Evolutionary conservation across 2,113 vertebrate species (phyloP).

Genomic region (Sinocyclocheilus anshuiensis): DNA sequence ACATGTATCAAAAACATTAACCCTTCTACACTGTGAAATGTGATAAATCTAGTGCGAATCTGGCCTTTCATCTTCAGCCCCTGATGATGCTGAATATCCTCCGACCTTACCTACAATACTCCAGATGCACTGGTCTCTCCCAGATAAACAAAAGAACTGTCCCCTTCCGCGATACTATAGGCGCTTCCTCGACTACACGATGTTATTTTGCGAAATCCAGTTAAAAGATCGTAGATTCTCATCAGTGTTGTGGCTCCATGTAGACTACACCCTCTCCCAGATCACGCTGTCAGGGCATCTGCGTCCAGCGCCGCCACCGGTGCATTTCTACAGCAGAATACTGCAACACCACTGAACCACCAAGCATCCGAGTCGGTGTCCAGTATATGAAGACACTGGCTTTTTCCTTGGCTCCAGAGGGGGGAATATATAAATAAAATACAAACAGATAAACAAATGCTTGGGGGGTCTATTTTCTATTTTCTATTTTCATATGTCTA

Average conservation of each 20-base stretch:
- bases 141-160: slow-evolving; percentile 41
- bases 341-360: not conserved
- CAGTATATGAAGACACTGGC: not conserved
- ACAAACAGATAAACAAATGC: too few relatives aligned
- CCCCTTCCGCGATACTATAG: not conserved
- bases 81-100: slow-evolving; percentile 30
- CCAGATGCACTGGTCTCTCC: slow-evolving; percentile 43
- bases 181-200: not conserved
- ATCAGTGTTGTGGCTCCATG: slow-evolving; percentile 6
- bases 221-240: not conserved
- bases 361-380: not conserved
- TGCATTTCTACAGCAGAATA: not conserved
- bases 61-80: not conserved
- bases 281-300: slow-evolving; percentile 31
- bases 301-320: slow-evolving; percentile 37
- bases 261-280: slow-evolving; percentile 29
- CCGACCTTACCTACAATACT: slow-evolving; percentile 38
- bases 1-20: not conserved
- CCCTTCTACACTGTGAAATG: not conserved
- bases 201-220: slow-evolving; percentile 6
- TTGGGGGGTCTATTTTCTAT: too few relatives aligned
- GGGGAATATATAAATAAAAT: not conserved
- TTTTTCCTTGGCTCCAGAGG: not conserved
- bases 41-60: not conserved
- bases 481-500: too few relatives aligned